Base-by-base conservation (phyloP, 2,797 vertebrate genomes). In the Pangasius mekongensis region DNA sequence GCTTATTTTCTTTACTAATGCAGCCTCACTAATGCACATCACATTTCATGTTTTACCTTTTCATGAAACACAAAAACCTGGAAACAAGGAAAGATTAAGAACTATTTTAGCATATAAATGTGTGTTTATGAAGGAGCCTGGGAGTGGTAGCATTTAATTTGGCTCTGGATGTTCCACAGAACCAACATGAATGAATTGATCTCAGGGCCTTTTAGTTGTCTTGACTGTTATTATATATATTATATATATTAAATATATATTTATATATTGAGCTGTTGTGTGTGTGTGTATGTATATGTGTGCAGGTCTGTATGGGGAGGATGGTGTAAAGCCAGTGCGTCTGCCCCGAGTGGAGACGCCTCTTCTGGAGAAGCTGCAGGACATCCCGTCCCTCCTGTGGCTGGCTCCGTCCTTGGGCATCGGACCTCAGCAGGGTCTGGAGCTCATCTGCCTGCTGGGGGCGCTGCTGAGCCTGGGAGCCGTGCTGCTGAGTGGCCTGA, bases 401-500 rank as follows among this genome's bases (percentile, higher is more conserved):
- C 91, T 97, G 7, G 89, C 94, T 0, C 96, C 96, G 0, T 89
- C 11, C 0, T 87, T 97, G 71, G 96, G 96, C 5, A 92, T 97
- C 91, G 95, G 95, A 43, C 82, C 96, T 0, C 95, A 96, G 39
- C 95, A 95, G 90, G 93, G 94, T 60, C 93, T 97, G 94, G 97
- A 97, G 93, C 92, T 97, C 69, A 93, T 97, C 33, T 96, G 95
- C 84, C 92, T 97, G 3, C 73, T 97, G 56, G 97, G 97, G 0
- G 20, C 86, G 0, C n/a, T 96, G 24, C 86, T 94, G 54, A 93
- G 96, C 36, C 64, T 97, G 1, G 94, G 94, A 0, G 94, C 96
- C 0, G 82, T 97, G 85, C 87, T 97, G 1, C 83, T 93, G 36
- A 92, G 89, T n/a, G 76, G 88, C 0, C 89, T 97, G 90, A 90